Percentiles rank a stretch among this genome's conserved stretches.
Evolutionary conservation across 2,113 vertebrate species (phyloP).

Genomic region (Solea senegalensis): DNA sequence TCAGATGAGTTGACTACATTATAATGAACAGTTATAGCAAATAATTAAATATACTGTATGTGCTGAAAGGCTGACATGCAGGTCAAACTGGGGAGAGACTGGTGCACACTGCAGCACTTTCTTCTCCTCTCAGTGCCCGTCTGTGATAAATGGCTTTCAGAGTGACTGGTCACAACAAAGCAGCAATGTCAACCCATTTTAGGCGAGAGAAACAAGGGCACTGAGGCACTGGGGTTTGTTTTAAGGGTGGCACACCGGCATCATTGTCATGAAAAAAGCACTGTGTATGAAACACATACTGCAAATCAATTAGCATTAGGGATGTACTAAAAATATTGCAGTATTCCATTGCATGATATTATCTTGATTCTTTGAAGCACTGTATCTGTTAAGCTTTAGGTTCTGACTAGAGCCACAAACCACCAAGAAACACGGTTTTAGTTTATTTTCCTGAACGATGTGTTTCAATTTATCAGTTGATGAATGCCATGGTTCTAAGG

Average conservation of each 20-base stretch:
- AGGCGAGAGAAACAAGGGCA: slow-evolving; percentile 9
- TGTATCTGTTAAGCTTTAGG: too few relatives aligned
- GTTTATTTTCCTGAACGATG: too few relatives aligned
- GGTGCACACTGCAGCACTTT: slow-evolving; percentile 41
- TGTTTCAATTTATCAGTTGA: too few relatives aligned
- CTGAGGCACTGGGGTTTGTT: neutral
- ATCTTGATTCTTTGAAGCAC: too few relatives aligned
- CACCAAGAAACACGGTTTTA: too few relatives aligned
- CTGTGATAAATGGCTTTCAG: slow-evolving; percentile 38
- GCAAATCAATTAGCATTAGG: neutral
- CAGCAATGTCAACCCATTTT: slow-evolving; percentile 37
- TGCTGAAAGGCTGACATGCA: slow-evolving; percentile 33
- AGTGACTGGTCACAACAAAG: slow-evolving; percentile 9
- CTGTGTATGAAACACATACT: neutral
- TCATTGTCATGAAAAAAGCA: neutral
- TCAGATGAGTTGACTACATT: neutral
- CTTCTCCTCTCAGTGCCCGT: slow-evolving; percentile 20
- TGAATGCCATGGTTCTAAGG: too few relatives aligned
- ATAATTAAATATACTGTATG: too few relatives aligned
- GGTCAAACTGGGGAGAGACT: slow-evolving; percentile 32
- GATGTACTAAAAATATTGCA: too few relatives aligned
- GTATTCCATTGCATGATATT: too few relatives aligned
- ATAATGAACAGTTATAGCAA: too few relatives aligned
- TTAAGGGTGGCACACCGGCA: neutral
- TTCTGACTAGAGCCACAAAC: too few relatives aligned